Base-by-base conservation (phyloP, 2,113 vertebrate species). In the Callionymus lyra region DNA sequence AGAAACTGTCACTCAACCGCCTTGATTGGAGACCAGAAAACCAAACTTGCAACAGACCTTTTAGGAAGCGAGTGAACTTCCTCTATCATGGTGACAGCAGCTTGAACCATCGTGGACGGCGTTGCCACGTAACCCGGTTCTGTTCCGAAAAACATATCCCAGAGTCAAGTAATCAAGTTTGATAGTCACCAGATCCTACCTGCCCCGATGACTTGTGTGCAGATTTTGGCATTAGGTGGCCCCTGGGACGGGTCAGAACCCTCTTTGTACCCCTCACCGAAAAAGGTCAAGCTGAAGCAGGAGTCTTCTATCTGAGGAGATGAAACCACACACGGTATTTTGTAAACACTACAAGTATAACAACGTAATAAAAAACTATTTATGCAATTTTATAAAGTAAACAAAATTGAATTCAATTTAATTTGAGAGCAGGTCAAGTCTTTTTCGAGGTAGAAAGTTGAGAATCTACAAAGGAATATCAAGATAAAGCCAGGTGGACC, bases 191-290 rank as follows among this genome's bases (percentile, higher is more conserved):
- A 10, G 9, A 10, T 9, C 14, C 40, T 76, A 92, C 90, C 90
- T 82, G 90, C 85, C 76, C 89, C 91, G 52, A 82, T 85, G 63
- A 92, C 85, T 72, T 88, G 86, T 0, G 89, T 91, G 74, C 85
- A 89, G 49, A 94, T 90, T 77, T 78, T 89, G 10, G 84, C 53
- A 58, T 89, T 79, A 53, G 90, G 88, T 53, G 77, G 87, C 17
- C 76, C 77, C 10, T 72, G 71, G 3, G 83, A 67, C 1, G 79
- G 64, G 67, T 84, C 64, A 6, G 77, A 41, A 4, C 74, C 85
- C 44, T 84, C 71, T 1, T 79, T 81, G 56, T 89, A 93, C 18
- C 91, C 91, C 67, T 92, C 85, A 3, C 89, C 90, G 45, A 85
- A 88, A 58, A 93, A 91, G 0, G 80, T 91, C 72, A 93, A 56